Evolutionary conservation across 2,797 vertebrate species (phyloP).

Genomic region (Pogonophryne albipinna): DNA sequence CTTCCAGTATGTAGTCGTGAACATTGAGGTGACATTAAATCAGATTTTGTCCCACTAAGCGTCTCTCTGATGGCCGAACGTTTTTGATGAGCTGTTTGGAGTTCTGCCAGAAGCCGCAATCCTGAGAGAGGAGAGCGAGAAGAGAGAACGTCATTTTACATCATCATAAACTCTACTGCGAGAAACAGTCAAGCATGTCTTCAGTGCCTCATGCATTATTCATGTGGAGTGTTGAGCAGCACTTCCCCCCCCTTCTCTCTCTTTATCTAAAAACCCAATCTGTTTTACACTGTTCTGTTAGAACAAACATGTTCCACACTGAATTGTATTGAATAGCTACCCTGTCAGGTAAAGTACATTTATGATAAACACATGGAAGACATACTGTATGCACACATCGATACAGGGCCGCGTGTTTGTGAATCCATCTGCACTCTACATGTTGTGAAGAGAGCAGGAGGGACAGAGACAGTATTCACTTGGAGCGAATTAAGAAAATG

Average conservation of each 20-base stretch:
- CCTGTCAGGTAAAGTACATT: background rate
- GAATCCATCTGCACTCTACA: background rate
- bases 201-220: slow-evolving; percentile 65
- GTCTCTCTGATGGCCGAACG: slow-evolving; percentile 39
- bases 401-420: background rate
- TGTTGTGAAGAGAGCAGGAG: slow-evolving; percentile 5
- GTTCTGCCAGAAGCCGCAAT: slow-evolving; percentile 47
- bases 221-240: slow-evolving; percentile 54
- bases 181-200: slow-evolving; percentile 57
- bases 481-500: slow-evolving; percentile 63
- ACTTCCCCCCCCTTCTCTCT: slow-evolving; percentile 7
- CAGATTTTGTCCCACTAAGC: slow-evolving; percentile 62
- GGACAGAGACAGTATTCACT: slow-evolving; percentile 59
- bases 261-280: slow-evolving; percentile 40
- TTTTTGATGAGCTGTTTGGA: slow-evolving; percentile 74
- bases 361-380: slow-evolving; percentile 8
- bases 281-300: slow-evolving; percentile 27
- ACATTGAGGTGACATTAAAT: slow-evolving; percentile 67
- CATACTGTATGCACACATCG: background rate
- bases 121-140: slow-evolving; percentile 51
- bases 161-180: slow-evolving; percentile 61
- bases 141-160: slow-evolving; percentile 63
- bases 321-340: slow-evolving; percentile 15
- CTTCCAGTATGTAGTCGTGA: slow-evolving; percentile 37
- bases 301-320: slow-evolving; percentile 40